Base-by-base conservation (phyloP, 2,888 invertebrate species). In the Euplagia quadripunctaria region DNA sequence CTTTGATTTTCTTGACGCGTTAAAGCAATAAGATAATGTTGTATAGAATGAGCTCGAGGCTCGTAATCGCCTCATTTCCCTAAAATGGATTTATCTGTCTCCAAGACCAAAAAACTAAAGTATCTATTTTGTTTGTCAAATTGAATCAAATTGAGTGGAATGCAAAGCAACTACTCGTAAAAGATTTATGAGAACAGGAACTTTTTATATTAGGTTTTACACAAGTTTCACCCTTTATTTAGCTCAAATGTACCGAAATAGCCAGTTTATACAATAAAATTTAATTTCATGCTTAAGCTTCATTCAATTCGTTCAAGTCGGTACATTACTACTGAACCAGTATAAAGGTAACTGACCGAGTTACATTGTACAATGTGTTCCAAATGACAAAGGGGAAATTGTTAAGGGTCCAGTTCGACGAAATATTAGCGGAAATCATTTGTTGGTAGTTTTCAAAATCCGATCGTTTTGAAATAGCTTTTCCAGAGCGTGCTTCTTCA, bases 1-100 rank as follows among this genome's bases (percentile, higher is more conserved):
- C 46, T 81, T 70, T 55, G 70, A 20, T 66, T 70, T 70, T 65
- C 31, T 72, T 72, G 67, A 73, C 51, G 46, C 72, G 41, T 74
- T 69, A 61, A 17, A 69, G 74, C 41, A 70, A 46, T 55, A 64
- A 64, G 20, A 70, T 73, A 72, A 77, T 68, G 68, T 58, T 14
- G 3, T 70, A 64, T 58, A 52, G 64, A 64, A 70, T 68, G 70
- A 68, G 31, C 51, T 66, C 17, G 58, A 73, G 68, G 58, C 61
- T 73, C 43, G 61, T 72, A 69, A 43, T 64, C 63, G n/a, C 52
- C 31, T 55, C 68, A 76, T 80, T 80, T 64, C 52, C n/a, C 51
- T 71, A 20, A 67, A 67, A 67, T 49, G 46, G 68, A 69, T 72
- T 66, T 72, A 49, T 68, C 49, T 64, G 64, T 68, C 4, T 64